A percentile compares a stretch with the other conserved stretches of the same genome.
Evolutionary conservation across 1,140 invertebrate species (phyloP).

Genomic region (Drosophila sulfurigaster): DNA sequence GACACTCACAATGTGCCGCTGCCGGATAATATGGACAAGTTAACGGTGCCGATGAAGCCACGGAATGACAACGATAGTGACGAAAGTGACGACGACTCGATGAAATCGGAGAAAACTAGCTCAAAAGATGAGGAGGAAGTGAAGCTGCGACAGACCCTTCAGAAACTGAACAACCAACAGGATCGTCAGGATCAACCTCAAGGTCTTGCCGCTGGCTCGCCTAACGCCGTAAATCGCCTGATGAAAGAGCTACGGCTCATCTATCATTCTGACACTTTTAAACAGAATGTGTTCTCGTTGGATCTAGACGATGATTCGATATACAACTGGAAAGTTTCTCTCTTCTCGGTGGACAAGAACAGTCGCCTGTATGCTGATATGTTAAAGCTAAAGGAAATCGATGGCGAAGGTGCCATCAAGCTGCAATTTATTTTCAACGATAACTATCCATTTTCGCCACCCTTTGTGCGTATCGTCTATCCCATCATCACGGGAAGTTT

Average conservation of each 20-base stretch:
- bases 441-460: background rate
- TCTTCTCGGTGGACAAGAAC: background rate
- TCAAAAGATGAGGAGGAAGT: background rate
- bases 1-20: background rate
- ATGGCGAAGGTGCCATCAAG: background rate
- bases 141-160: background rate
- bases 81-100: too few species aligned
- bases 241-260: slow-evolving; percentile 99
- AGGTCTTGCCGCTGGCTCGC: background rate
- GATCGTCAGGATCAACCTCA: background rate
- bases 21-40: background rate
- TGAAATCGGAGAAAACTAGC: too few species aligned
- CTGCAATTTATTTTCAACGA: background rate
- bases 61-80: background rate
- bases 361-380: background rate
- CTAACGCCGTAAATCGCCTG: slow-evolving; percentile 87
- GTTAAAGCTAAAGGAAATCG: background rate
- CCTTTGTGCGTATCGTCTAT: background rate
- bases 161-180: background rate
- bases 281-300: slow-evolving; percentile 92
- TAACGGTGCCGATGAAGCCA: background rate
- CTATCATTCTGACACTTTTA: slow-evolving; percentile 98
- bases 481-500: background rate
- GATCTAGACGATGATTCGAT: background rate
- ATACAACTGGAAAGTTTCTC: background rate